phyloP scores from a whole-genome alignment of 2,888 invertebrate genomes.

The Sussaba pulchella region DNA sequence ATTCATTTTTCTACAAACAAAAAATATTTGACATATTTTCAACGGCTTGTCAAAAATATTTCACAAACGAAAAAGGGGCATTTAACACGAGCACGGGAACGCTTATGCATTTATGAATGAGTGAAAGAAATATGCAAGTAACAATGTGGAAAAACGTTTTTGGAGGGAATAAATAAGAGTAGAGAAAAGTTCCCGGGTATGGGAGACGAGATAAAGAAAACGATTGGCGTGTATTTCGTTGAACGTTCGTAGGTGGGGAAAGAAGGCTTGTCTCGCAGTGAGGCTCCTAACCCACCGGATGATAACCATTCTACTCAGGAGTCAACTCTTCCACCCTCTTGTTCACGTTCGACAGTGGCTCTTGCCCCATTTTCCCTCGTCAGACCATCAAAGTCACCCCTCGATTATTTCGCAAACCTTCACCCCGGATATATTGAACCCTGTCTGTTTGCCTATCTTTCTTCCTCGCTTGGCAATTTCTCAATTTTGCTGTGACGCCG shows the following conservation, averaged over 20 bases:
- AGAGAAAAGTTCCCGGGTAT: neutral
- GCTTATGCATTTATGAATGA: neutral
- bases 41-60: too few relatives aligned
- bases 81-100: too few relatives aligned
- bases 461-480: conserved; percentile 14
- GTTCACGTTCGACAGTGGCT: conserved; percentile 52
- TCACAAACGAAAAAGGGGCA: too few relatives aligned
- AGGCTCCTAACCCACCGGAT: conserved; percentile 74
- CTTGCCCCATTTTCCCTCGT: conserved; percentile 75
- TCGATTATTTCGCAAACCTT: conserved; percentile 37
- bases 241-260: conserved; percentile 39
- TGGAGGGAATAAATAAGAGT: conserved; percentile 10
- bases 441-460: conserved; percentile 7
- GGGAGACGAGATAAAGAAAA: conserved; percentile 1
- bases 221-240: conserved; percentile 41
- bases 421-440: conserved; percentile 13
- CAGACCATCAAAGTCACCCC: conserved; percentile 62
- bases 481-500: conserved; percentile 68
- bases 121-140: neutral
- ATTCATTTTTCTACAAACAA: too few relatives aligned
- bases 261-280: conserved; percentile 1
- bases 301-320: conserved; percentile 80
- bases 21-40: neutral
- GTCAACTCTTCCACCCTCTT: conserved; percentile 47
- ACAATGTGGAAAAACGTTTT: neutral